Percentiles rank a stretch among this genome's conserved stretches.
Conservation (phyloP, 2,888 invertebrate genomes). For the Pharmacophagus antenor region DNA sequence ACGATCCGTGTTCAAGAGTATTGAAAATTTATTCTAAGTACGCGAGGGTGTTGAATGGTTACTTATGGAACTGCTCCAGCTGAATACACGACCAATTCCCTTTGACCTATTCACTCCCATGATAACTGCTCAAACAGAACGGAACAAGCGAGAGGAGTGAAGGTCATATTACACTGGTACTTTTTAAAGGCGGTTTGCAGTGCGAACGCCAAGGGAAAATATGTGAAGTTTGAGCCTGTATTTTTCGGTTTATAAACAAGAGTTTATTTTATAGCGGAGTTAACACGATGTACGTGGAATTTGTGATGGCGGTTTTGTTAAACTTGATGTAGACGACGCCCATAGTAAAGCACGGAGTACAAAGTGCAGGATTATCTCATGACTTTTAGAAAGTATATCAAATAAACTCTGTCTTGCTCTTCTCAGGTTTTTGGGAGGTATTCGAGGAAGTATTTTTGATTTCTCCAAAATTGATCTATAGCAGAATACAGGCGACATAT, state of each 20-base stretch:
- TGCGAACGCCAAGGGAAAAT: constrained; percentile 60
- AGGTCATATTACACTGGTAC: constrained; percentile 39
- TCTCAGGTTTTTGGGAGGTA: not conserved
- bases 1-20: constrained; percentile 65
- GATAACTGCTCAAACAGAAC: constrained; percentile 1
- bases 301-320: constrained; percentile 39
- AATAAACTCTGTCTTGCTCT: not conserved
- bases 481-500: too few species aligned
- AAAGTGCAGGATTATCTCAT: not conserved
- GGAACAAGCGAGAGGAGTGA: constrained; percentile 18
- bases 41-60: constrained; percentile 67
- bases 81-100: constrained; percentile 47
- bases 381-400: not conserved
- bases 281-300: constrained; percentile 59
- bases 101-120: constrained; percentile 38
- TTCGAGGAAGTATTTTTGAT: too few species aligned
- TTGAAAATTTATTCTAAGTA: constrained; percentile 80
- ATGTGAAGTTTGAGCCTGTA: constrained; percentile 58
- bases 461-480: too few species aligned
- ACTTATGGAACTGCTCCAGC: constrained; percentile 64
- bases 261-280: constrained; percentile 67
- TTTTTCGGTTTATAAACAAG: constrained; percentile 68
- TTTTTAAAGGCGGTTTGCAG: constrained; percentile 45
- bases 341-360: constrained; percentile 4
- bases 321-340: constrained; percentile 23